Conservation (phyloP, 2,797 vertebrate species). For the Muraenolepis orangiensis region DNA sequence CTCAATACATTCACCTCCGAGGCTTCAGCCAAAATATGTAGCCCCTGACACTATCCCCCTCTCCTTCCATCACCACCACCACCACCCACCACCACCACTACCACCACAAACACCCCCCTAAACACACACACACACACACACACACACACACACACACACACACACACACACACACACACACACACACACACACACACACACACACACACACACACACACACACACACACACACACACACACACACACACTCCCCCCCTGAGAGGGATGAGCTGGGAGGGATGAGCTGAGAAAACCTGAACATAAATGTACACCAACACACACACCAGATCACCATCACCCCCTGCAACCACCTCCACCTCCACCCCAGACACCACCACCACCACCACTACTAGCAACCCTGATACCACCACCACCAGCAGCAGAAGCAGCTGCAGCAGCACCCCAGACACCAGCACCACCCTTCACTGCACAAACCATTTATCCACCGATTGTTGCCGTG, state of each 20-base stretch:
- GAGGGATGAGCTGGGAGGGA: no score
- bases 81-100: background rate
- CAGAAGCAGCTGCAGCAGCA: no score
- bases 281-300: constrained; percentile 40
- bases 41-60: no score
- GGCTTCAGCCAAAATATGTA: constrained; percentile 55
- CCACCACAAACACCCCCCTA: background rate
- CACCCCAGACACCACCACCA: constrained; percentile 11
- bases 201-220: background rate
- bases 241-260: background rate
- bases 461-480: constrained; percentile 38
- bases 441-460: constrained; percentile 44
- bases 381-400: no score
- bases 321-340: no score
- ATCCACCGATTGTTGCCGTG: constrained; percentile 62
- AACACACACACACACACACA: no score
- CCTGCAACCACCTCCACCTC: constrained; percentile 2
- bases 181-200: no score
- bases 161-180: background rate
- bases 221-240: no score
- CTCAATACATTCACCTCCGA: constrained; percentile 71
- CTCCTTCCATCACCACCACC: background rate
- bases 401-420: no score
- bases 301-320: constrained; percentile 8
- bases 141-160: constrained; percentile 11